Conservation (phyloP, 2,113 vertebrate genomes). For the Tychaedon coryphoeus region DNA sequence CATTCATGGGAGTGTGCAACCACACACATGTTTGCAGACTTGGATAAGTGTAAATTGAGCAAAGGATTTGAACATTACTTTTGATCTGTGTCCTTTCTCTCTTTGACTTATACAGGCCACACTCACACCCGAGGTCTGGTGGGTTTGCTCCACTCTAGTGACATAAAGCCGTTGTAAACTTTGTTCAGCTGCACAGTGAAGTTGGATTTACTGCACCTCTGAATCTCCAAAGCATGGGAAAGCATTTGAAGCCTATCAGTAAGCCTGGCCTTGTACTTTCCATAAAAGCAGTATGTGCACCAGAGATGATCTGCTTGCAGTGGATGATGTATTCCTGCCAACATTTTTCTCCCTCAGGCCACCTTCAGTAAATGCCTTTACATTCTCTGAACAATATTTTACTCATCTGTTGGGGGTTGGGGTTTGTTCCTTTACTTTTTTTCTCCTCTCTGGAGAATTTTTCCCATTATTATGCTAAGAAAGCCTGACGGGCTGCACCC, state of each 20-base stretch:
- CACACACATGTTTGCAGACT: not conserved
- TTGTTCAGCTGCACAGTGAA: not conserved
- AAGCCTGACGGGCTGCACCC: too few relatives aligned
- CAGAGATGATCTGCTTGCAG: not conserved
- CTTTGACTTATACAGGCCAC: not conserved
- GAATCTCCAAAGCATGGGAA: not conserved
- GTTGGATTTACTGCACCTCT: not conserved
- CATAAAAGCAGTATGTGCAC: not conserved
- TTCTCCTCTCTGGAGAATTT: too few relatives aligned
- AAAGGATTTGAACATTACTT: not conserved
- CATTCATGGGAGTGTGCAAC: not conserved
- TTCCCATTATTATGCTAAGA: too few relatives aligned
- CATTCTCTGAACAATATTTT: not conserved
- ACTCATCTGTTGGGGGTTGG: not conserved
- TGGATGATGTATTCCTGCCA: not conserved
- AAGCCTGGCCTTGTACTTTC: not conserved
- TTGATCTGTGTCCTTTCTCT: not conserved
- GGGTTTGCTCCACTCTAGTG: not conserved
- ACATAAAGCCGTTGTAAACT: not conserved
- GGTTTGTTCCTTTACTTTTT: too few relatives aligned
- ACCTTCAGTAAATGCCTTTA: not conserved
- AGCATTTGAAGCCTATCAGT: not conserved
- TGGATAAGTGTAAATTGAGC: accelerated
- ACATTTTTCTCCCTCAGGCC: not conserved
- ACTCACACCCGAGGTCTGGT: not conserved